phyloP scores from a whole-genome alignment of 2,888 invertebrate species.

The Cryptocephalus primarius region DNA sequence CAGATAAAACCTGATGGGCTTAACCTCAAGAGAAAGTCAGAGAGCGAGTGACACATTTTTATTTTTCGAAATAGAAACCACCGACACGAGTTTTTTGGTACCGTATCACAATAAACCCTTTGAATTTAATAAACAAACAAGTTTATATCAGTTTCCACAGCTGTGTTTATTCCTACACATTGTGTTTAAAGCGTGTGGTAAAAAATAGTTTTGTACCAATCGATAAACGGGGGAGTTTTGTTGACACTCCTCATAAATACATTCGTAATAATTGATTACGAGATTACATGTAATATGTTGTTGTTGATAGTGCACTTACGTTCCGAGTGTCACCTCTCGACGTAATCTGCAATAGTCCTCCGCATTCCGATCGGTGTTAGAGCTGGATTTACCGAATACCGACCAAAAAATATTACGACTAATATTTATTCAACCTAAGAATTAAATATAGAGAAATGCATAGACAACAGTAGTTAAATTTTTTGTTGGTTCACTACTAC shows the following conservation, averaged over 20 bases:
- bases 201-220: conserved; percentile 5
- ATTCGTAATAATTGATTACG: not conserved
- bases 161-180: conserved; percentile 13
- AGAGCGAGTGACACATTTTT: no score
- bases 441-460: no score
- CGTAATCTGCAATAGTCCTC: no score
- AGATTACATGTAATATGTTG: not conserved
- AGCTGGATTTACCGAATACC: no score
- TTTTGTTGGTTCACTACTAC: no score
- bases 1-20: no score
- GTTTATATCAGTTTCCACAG: conserved; percentile 12
- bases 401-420: no score
- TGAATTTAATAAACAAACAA: conserved; percentile 11
- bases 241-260: not conserved
- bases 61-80: not conserved
- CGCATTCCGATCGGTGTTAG: no score
- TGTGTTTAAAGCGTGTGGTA: conserved; percentile 10
- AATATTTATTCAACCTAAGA: no score
- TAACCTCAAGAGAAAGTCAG: no score
- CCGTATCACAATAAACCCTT: conserved; percentile 10
- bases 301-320: not conserved
- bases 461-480: no score
- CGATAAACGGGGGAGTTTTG: not conserved
- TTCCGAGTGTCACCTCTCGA: not conserved
- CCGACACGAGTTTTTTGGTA: not conserved